Percentiles rank a stretch among this genome's conserved stretches.
Conservation (phyloP, 2,797 vertebrate genomes). For the Prionace glauca region DNA sequence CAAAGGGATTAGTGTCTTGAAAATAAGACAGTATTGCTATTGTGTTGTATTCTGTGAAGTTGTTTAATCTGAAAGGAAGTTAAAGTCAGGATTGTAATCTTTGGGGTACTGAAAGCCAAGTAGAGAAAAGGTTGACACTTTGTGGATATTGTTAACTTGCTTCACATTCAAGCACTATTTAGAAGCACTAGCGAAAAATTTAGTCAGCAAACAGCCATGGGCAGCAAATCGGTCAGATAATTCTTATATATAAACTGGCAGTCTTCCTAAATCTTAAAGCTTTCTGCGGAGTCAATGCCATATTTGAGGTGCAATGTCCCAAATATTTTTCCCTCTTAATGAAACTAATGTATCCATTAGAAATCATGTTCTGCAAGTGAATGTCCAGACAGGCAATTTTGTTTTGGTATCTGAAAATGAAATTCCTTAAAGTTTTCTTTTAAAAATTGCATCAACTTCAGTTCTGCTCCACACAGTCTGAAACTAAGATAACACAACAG, state of each 20-base stretch:
- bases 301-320: neutral
- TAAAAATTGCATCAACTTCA: neutral
- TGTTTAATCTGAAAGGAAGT: slow-evolving; percentile 64
- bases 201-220: slow-evolving; percentile 47
- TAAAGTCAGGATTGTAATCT: slow-evolving; percentile 64
- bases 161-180: slow-evolving; percentile 48
- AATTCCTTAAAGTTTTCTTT: neutral
- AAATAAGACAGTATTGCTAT: slow-evolving; percentile 68
- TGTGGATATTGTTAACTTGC: slow-evolving; percentile 44
- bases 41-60: slow-evolving; percentile 58
- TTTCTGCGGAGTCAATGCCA: neutral
- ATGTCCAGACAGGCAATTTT: neutral
- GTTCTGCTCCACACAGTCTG: neutral
- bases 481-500: neutral
- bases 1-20: slow-evolving; percentile 53
- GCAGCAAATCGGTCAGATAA: slow-evolving; percentile 46
- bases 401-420: neutral
- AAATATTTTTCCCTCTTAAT: neutral
- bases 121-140: slow-evolving; percentile 43
- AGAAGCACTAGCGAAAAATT: slow-evolving; percentile 48
- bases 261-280: neutral
- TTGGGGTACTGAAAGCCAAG: slow-evolving; percentile 44
- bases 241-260: slow-evolving; percentile 46
- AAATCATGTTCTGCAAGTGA: neutral
- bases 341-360: neutral